phyloP scores from a whole-genome alignment of 1,140 invertebrate genomes.

The Gryon sp. region DNA sequence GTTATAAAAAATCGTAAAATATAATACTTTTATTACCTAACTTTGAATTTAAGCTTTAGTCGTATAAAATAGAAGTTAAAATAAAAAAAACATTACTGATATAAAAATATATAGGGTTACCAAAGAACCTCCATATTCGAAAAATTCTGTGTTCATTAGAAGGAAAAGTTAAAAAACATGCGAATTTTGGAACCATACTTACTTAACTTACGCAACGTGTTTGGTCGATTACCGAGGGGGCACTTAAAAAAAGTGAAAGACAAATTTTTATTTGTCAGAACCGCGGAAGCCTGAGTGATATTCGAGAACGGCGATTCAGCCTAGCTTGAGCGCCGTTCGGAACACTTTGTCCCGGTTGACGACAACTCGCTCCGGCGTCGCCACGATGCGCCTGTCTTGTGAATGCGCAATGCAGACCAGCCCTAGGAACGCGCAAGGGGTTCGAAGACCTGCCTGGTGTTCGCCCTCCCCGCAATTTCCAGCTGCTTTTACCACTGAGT shows the following conservation, averaged over 20 bases:
- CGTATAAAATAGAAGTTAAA: too few relatives aligned
- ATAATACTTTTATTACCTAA: too few relatives aligned
- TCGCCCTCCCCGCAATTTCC: conserved; percentile 40
- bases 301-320: conserved; percentile 40
- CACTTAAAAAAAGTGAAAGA: conserved; percentile 53
- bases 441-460: conserved; percentile 70
- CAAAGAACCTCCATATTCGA: too few relatives aligned
- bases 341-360: conserved; percentile 62
- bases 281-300: conserved; percentile 55
- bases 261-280: conserved; percentile 34
- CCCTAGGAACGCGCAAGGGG: conserved; percentile 66
- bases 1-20: too few relatives aligned
- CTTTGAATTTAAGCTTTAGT: too few relatives aligned
- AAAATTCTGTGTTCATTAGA: too few relatives aligned
- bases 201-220: conserved; percentile 37
- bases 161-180: too few relatives aligned
- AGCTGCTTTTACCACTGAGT: conserved; percentile 15
- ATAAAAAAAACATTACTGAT: too few relatives aligned
- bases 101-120: too few relatives aligned
- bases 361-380: conserved; percentile 64
- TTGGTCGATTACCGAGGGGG: conserved; percentile 20
- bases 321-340: conserved; percentile 41
- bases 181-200: too few relatives aligned
- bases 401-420: conserved; percentile 76
- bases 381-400: conserved; percentile 70